Conservation (phyloP, 2,797 vertebrate genomes). For the Tadarida brasiliensis region DNA sequence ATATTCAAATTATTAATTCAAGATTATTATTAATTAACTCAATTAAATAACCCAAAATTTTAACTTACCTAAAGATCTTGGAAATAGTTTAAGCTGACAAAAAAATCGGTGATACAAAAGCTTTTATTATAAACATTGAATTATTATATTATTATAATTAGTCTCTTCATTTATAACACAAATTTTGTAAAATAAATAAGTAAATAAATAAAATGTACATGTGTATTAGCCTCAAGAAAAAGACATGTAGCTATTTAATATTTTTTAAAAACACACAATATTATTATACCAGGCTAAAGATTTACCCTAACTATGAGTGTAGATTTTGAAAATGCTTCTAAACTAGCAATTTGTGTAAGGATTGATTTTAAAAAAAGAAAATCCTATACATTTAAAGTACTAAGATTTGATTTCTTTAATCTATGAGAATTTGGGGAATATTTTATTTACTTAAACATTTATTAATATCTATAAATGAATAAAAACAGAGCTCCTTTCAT, state of each 20-base stretch:
- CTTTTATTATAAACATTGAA: background rate
- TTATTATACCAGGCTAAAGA: background rate
- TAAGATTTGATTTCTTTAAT: background rate
- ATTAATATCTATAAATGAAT: background rate
- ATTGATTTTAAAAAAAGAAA: background rate
- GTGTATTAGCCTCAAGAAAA: background rate
- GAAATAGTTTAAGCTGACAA: background rate
- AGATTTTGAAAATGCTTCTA: slow-evolving; percentile 6
- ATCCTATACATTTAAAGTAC: background rate
- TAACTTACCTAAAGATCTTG: background rate
- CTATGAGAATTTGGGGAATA: background rate
- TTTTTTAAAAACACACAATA: background rate
- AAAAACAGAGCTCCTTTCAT: background rate
- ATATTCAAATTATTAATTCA: background rate
- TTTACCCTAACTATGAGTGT: background rate
- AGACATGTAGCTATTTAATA: background rate
- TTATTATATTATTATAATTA: background rate
- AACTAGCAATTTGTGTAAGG: background rate
- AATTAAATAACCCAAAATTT: background rate
- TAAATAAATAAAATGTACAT: background rate
- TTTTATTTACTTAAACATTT: background rate
- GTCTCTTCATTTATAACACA: background rate
- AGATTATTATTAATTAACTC: background rate
- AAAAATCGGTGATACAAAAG: background rate
- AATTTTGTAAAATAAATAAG: background rate